Evolutionary conservation across 2,113 vertebrate genomes (phyloP).

Genomic region (Telmatochromis brichardi): DNA sequence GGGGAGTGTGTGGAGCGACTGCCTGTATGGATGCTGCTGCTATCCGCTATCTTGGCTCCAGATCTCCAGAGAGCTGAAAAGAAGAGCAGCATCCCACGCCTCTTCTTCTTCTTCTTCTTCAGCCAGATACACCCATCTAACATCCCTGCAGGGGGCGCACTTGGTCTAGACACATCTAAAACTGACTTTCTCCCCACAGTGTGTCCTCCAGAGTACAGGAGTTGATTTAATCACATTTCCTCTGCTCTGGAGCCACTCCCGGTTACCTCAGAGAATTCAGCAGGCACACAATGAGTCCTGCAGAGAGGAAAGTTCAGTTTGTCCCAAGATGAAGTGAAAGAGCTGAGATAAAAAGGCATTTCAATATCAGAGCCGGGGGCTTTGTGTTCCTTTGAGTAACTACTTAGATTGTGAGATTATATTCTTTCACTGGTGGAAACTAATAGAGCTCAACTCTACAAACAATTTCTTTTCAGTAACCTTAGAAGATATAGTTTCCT

Average conservation of each 20-base stretch:
- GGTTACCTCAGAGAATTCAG: background rate
- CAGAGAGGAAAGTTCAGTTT: background rate
- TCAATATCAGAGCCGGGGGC: background rate
- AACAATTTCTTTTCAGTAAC: background rate
- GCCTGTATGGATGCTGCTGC: constrained; percentile 70
- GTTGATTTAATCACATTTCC: constrained; percentile 47
- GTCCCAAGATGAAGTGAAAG: background rate
- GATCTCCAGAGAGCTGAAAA: constrained; percentile 70
- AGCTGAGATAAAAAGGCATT: background rate
- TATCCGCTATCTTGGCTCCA: constrained; percentile 69
- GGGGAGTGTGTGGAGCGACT: constrained; percentile 67
- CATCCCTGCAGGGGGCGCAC: constrained; percentile 58
- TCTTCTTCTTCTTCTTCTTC: constrained; percentile 20
- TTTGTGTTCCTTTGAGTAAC: background rate
- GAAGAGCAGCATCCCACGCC: constrained; percentile 58
- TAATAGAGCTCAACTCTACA: background rate
- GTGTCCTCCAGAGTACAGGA: background rate
- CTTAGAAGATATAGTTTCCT: background rate
- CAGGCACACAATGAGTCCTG: background rate
- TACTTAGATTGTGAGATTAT: background rate
- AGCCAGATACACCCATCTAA: constrained; percentile 31
- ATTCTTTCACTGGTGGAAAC: background rate
- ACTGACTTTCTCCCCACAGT: background rate
- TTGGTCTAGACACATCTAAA: constrained; percentile 37
- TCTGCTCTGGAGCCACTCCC: background rate